These are phyloP conservation scores for Bradypus variegatus DNA, from an alignment of 2,797 vertebrate genomes.

Conservation along the genomic window DNA sequence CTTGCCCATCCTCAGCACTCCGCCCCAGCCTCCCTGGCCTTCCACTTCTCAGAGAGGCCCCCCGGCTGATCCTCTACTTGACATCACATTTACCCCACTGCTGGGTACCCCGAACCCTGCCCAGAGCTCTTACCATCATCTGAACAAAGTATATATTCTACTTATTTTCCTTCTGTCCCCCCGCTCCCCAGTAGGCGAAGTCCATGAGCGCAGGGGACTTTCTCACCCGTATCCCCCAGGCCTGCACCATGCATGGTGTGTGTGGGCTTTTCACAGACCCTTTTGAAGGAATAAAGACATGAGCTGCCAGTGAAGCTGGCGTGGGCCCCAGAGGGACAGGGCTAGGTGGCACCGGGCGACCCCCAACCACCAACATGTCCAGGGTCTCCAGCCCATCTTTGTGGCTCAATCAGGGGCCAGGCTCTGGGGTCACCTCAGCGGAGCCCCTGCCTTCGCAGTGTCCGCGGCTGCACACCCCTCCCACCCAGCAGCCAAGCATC, in stretches of 20 bases:
- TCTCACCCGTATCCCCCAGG: neutral
- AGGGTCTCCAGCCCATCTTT: neutral
- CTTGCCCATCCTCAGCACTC: too few species aligned
- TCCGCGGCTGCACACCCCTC: too few species aligned
- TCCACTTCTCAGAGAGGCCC: too few species aligned
- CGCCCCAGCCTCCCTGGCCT: too few species aligned
- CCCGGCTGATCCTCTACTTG: too few species aligned
- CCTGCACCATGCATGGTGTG: neutral
- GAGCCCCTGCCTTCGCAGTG: neutral
- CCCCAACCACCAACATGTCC: neutral
- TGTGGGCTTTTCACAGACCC: neutral
- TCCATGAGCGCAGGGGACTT: neutral
- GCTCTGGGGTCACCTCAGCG: neutral
- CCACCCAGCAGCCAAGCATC: neutral
- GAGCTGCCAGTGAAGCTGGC: too few species aligned
- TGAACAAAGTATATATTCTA: neutral
- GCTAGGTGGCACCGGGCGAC: too few species aligned
- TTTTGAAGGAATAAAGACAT: too few species aligned
- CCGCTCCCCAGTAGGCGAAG: neutral
- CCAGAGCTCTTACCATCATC: slow-evolving; percentile 52
- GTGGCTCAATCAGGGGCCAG: neutral
- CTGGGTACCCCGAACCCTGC: slow-evolving; percentile 69
- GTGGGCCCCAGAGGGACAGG: neutral
- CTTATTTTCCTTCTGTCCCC: neutral
- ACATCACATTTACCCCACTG: neutral